These are phyloP conservation scores for Diorhabda carinulata DNA, from an alignment of 1,140 invertebrate species.

Conservation along the genomic window DNA sequence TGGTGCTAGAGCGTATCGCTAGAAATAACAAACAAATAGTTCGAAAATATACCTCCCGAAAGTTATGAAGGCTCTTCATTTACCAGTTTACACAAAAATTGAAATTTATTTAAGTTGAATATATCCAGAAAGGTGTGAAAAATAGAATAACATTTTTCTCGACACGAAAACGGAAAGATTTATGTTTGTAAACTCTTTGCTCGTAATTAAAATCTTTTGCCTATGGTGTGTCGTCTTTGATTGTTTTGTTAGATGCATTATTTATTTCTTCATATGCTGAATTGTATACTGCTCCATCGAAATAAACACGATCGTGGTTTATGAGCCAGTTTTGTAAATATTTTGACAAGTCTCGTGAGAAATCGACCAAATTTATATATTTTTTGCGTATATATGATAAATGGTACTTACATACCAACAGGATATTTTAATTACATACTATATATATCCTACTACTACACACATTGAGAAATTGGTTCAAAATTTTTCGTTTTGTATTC, in stretches of 20 bases:
- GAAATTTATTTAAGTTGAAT: slow-evolving; percentile 12
- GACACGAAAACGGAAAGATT: slow-evolving; percentile 21
- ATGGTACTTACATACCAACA: too few relatives aligned
- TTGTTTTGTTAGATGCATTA: slow-evolving; percentile 25
- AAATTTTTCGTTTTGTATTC: too few relatives aligned
- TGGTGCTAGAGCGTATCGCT: not conserved
- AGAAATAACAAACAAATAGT: slow-evolving; percentile 8
- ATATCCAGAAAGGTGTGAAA: slow-evolving; percentile 11
- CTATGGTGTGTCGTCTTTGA: slow-evolving; percentile 18
- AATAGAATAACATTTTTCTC: slow-evolving; percentile 19
- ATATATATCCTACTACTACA: too few relatives aligned
- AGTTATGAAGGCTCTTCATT: slow-evolving; percentile 9
- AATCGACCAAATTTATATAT: too few relatives aligned
- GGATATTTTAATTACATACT: too few relatives aligned
- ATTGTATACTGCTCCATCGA: slow-evolving; percentile 20
- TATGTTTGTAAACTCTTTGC: slow-evolving; percentile 20
- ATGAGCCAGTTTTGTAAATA: slow-evolving; percentile 21
- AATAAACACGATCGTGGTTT: slow-evolving; percentile 22
- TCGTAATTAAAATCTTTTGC: not conserved
- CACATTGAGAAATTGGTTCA: too few relatives aligned
- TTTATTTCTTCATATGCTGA: slow-evolving; percentile 24
- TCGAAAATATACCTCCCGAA: slow-evolving; percentile 11
- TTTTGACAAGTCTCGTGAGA: slow-evolving; percentile 13
- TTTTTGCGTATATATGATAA: too few relatives aligned
- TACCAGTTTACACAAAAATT: slow-evolving; percentile 8